Base-by-base conservation (phyloP, 2,797 vertebrate species). In the Anomalospiza imberbis region DNA sequence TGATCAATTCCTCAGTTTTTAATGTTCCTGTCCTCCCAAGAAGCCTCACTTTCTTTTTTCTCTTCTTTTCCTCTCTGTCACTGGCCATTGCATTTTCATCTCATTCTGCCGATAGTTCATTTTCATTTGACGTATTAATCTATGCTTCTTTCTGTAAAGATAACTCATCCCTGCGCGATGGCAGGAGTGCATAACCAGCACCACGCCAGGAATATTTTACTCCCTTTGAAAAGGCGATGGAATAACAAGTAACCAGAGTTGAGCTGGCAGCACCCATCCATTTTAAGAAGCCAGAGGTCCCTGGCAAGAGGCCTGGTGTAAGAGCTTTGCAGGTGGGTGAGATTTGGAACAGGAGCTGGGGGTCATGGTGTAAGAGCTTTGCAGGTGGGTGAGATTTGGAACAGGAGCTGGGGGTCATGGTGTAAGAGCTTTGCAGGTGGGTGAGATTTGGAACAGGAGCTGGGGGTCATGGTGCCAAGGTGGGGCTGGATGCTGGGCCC, bases 101-200 rank as follows among this genome's bases (percentile, higher is more conserved):
- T 95, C 36, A 26, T 58, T 89, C 94, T 95, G 92, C 82, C 76
- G 0, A 94, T 95, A 95, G 89, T 94, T 95, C 96, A 93, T 93
- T 96, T 95, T 95, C 93, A 94, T 95, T 87, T 95, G 94, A 97
- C 85, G 67, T 91, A 83, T 94, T 96, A 96, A 97, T 96, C 95
- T 85, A 50, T 91, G 93, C 89, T 85, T 58, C 86, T 83, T 93
- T 95, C 91, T 92, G 86, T 68, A 80, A 48, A 92, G 96, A 95
- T 95, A 97, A 95, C 91, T 95, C 95, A 95, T 89, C 62, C 91
- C 48, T 83, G 89, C 7, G 0, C 40, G 89, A 54, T 89, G 87
- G 88, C 92, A 89, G 87, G 79, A 95, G 88, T 40, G 93, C 61
- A 44, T 40, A 91, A 71, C 90, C 77, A 88, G 77, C 21, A 12